phyloP scores from a whole-genome alignment of 2,888 invertebrate genomes.

The Salpingus planirostris region DNA sequence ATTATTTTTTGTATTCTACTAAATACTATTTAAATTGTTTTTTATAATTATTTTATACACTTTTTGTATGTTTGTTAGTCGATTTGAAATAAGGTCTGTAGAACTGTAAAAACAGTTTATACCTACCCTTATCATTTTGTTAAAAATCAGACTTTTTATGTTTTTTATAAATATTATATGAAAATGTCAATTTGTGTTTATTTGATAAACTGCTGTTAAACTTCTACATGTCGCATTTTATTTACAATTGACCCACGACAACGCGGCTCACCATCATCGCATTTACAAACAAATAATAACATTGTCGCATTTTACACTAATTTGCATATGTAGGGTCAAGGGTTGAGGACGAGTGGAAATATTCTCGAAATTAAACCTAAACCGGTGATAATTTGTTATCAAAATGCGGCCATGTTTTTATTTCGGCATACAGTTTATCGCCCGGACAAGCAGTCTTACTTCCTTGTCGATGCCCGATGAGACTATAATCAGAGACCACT shows the following conservation, averaged over 20 bases:
- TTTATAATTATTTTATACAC: constrained; percentile 43
- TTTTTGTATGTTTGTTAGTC: constrained; percentile 43
- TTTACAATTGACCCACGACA: no score
- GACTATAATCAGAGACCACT: constrained; percentile 16
- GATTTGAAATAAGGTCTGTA: constrained; percentile 39
- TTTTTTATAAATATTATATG: constrained; percentile 44
- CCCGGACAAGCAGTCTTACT: constrained; percentile 23
- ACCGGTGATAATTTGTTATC: no score
- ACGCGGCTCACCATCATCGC: no score
- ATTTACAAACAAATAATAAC: no score
- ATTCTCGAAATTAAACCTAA: no score
- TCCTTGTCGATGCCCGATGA: constrained; percentile 26
- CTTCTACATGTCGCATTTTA: constrained; percentile 22
- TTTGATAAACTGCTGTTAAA: constrained; percentile 44
- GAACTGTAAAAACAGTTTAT: constrained; percentile 34
- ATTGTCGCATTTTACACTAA: no score
- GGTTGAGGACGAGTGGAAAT: no score
- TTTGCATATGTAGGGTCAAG: no score
- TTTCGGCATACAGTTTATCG: constrained; percentile 18
- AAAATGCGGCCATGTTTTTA: constrained; percentile 19
- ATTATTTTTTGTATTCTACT: constrained; percentile 35
- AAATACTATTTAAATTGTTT: constrained; percentile 39
- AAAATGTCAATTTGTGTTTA: constrained; percentile 43
- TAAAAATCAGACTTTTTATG: constrained; percentile 44
- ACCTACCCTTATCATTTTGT: constrained; percentile 43